Base-by-base conservation (phyloP, 2,797 vertebrate genomes). In the Protonibea diacanthus region DNA sequence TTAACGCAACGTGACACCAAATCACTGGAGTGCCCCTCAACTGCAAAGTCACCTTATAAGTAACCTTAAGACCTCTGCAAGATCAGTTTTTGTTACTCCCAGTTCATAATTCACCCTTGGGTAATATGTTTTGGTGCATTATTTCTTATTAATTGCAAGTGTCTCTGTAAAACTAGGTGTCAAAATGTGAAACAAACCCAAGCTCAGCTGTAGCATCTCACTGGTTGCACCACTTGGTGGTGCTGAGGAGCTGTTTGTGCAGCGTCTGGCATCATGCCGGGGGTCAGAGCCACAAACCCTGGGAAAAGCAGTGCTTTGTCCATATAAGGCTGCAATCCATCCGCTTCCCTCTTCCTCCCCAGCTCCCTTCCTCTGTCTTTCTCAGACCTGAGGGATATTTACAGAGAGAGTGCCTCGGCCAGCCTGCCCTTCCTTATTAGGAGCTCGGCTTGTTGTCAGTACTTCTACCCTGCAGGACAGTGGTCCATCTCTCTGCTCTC, bases 271-370 rank as follows among this genome's bases (percentile, higher is more conserved):
- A 80, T 59, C 53, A 13, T 85, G 92, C 94, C 93, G 74, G 86
- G 76, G 91, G 89, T 94, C 92, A 90, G 92, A 92, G 79, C 90
- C 91, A 88, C 94, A 93, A 94, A 94, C 93, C 94, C 93, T 96
- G 95, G 93, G 94, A 95, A 96, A 95, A 94, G 91, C 93, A 92
- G 85, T 73, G 93, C 94, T 94, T 93, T 96, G 86, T 91, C 95
- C 95, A 96, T 95, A 95, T 95, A 96, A 95, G 95, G 95, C 88
- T 93, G 89, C 93, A 93, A 95, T 95, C 94, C 94, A 94, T 95
- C 95, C 94, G 94, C 94, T 95, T 93, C 89, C 93, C 93, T 94
- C 92, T 94, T 94, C 93, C 93, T 94, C 92, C 90, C 90, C 87
- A 81, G 90, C 90, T 92, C 90, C 90, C 88, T 94, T 91, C 92